Evolutionary conservation across 2,888 invertebrate species (phyloP).

Genomic region (Eristalinus aeneus): DNA sequence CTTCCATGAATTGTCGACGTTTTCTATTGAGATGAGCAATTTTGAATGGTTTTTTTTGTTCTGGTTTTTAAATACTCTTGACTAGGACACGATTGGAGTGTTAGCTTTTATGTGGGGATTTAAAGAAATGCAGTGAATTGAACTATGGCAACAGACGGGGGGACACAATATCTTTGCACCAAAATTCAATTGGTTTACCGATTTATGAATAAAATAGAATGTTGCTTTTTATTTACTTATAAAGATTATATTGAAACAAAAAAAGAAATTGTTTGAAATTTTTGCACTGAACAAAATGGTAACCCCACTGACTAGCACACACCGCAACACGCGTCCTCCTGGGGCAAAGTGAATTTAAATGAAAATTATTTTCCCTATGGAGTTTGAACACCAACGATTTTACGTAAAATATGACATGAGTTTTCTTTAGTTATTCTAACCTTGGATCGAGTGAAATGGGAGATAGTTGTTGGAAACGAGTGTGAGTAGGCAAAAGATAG

Average conservation of each 20-base stretch:
- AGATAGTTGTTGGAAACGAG: background rate
- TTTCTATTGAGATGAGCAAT: slow-evolving; percentile 59
- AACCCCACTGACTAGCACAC: slow-evolving; percentile 63
- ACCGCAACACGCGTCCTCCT: slow-evolving; percentile 65
- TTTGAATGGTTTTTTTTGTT: slow-evolving; percentile 17
- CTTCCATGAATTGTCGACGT: slow-evolving; percentile 73
- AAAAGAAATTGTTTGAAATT: background rate
- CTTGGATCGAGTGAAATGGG: slow-evolving; percentile 23
- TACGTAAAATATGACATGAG: slow-evolving; percentile 12
- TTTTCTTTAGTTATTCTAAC: slow-evolving; percentile 19
- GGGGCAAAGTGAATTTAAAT: slow-evolving; percentile 58
- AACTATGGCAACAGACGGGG: background rate
- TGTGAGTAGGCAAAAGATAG: background rate
- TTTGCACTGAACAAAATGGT: slow-evolving; percentile 38
- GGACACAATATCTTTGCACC: slow-evolving; percentile 12
- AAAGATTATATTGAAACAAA: background rate
- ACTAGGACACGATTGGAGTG: slow-evolving; percentile 30
- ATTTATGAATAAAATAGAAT: background rate
- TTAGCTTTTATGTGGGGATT: background rate
- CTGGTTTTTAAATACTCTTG: background rate
- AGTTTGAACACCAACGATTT: slow-evolving; percentile 17
- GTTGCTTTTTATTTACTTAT: background rate
- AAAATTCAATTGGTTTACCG: background rate
- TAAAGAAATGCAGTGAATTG: background rate
- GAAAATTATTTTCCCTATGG: slow-evolving; percentile 2